Conservation (phyloP, 2,888 invertebrate genomes). For the Drosophila melanosoma region DNA sequence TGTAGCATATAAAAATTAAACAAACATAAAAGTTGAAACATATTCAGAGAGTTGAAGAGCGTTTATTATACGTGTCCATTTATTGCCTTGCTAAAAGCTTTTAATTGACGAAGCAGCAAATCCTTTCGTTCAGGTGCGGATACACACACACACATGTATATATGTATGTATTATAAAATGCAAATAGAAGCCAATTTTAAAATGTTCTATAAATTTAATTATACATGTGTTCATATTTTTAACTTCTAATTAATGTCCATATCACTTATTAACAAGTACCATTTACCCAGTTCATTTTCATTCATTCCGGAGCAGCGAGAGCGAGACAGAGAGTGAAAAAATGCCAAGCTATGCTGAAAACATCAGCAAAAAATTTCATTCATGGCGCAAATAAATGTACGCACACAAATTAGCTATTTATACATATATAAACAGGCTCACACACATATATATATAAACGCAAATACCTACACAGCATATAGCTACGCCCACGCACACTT, state of each 20-base stretch:
- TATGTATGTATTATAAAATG: neutral
- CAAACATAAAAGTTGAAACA: neutral
- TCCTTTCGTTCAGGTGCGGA: neutral
- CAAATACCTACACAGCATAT: neutral
- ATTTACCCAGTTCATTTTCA: neutral
- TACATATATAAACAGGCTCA: neutral
- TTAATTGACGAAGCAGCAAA: neutral
- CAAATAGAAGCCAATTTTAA: neutral
- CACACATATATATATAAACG: neutral
- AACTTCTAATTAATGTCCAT: neutral
- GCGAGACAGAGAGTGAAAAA: neutral
- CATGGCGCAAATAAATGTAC: conserved; percentile 45
- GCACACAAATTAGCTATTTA: conserved; percentile 19
- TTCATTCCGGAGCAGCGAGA: neutral
- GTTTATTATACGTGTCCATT: neutral
- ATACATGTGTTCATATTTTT: neutral
- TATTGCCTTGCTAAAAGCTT: neutral
- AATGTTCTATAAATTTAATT: neutral
- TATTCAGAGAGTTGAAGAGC: neutral
- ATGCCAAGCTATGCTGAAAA: conserved; percentile 5
- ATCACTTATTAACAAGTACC: neutral
- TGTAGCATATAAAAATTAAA: neutral
- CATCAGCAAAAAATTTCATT: conserved; percentile 46
- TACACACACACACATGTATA: neutral
- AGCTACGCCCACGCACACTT: conserved; percentile 19